These are phyloP conservation scores for Lacerta viridis DNA, from an alignment of 2,797 vertebrate genomes.

Conservation along the genomic window DNA sequence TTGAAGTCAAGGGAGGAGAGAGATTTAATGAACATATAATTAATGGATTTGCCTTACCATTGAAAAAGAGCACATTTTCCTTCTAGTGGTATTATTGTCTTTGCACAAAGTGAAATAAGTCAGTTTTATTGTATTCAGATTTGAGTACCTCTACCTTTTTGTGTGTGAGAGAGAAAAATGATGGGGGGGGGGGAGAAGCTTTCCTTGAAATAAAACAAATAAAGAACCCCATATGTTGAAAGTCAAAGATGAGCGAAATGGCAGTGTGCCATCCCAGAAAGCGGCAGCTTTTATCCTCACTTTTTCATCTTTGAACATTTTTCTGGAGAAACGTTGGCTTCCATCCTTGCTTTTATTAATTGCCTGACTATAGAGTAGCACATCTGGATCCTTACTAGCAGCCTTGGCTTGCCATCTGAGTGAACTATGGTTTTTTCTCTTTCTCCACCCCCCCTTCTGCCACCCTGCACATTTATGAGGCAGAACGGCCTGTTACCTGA, in stretches of 20 bases:
- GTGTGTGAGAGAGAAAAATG: slow-evolving; percentile 25
- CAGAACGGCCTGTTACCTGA: background rate
- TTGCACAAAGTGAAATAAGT: too few relatives aligned
- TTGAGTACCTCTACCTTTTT: slow-evolving; percentile 47
- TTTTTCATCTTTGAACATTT: slow-evolving; percentile 71
- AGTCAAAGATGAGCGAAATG: slow-evolving; percentile 62
- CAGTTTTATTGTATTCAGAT: background rate
- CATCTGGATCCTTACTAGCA: slow-evolving; percentile 74
- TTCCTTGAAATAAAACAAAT: background rate
- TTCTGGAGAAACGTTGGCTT: slow-evolving; percentile 76
- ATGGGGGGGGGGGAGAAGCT: slow-evolving; percentile 53
- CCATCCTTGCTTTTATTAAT: slow-evolving; percentile 78
- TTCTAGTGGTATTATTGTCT: too few relatives aligned
- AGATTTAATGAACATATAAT: slow-evolving; percentile 37
- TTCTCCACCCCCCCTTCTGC: background rate
- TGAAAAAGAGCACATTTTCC: too few relatives aligned
- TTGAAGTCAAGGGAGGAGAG: slow-evolving; percentile 27
- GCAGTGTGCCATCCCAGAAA: slow-evolving; percentile 67
- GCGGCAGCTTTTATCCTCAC: slow-evolving; percentile 69
- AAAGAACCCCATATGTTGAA: slow-evolving; percentile 59
- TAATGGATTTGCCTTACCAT: too few relatives aligned
- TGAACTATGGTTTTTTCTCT: background rate
- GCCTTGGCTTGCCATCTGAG: slow-evolving; percentile 67
- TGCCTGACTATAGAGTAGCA: slow-evolving; percentile 64
- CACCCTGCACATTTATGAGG: slow-evolving; percentile 27